A percentile compares a stretch with the other conserved stretches of the same genome.
These are phyloP conservation scores for Drosophila cracens DNA, from an alignment of 2,888 invertebrate species.

Conservation along the genomic window DNA sequence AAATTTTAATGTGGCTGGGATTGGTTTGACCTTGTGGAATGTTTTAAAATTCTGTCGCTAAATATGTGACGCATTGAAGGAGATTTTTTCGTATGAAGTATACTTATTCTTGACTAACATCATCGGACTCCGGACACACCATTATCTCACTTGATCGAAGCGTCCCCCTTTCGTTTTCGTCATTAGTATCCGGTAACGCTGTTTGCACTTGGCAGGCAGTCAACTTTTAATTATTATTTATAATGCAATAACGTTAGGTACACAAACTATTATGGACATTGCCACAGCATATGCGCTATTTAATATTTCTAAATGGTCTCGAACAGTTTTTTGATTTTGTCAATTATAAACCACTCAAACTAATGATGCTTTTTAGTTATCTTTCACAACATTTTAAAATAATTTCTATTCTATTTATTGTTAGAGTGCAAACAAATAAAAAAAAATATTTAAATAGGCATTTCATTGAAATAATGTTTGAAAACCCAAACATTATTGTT, in stretches of 20 bases:
- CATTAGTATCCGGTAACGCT: slow-evolving; percentile 22
- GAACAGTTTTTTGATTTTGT: neutral
- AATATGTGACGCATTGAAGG: neutral
- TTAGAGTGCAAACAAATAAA: neutral
- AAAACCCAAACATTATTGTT: no score
- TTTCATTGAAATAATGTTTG: neutral
- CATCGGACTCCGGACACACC: slow-evolving; percentile 72
- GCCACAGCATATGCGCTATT: slow-evolving; percentile 31
- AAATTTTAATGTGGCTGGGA: neutral
- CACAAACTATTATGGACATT: slow-evolving; percentile 14
- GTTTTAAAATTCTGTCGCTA: slow-evolving; percentile 41
- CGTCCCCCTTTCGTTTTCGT: neutral
- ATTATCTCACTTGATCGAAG: neutral
- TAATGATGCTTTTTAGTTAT: neutral
- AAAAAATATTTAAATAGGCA: neutral
- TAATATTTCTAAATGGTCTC: neutral
- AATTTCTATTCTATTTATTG: neutral
- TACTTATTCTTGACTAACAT: neutral
- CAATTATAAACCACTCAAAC: neutral
- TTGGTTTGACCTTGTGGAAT: neutral
- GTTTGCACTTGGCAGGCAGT: slow-evolving; percentile 29
- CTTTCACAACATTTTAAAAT: neutral
- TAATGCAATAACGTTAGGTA: slow-evolving; percentile 55
- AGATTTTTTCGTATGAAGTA: neutral
- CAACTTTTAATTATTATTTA: slow-evolving; percentile 76